These are phyloP conservation scores for Macrostomum cliftonense DNA, from an alignment of 2,888 invertebrate species.

Conservation along the genomic window DNA sequence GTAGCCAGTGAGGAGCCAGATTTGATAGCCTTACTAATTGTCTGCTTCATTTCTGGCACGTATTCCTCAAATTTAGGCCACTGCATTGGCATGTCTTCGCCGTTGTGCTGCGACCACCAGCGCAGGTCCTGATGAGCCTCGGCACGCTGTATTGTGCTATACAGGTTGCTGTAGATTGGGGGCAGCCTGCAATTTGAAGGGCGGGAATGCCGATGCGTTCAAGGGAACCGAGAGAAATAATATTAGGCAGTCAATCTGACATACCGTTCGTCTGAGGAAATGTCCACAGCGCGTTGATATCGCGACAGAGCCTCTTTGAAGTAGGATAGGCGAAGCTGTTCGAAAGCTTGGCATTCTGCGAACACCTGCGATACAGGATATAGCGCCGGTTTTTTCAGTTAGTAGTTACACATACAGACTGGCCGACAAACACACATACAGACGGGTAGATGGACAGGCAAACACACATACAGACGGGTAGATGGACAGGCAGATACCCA, in stretches of 20 bases:
- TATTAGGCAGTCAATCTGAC: too few relatives aligned
- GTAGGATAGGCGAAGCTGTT: slow-evolving; percentile 76
- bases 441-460: too few relatives aligned
- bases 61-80: slow-evolving; percentile 89
- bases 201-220: too few relatives aligned
- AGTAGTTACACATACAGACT: too few relatives aligned
- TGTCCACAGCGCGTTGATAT: slow-evolving; percentile 79
- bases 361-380: slow-evolving; percentile 28
- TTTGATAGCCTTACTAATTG: too few relatives aligned
- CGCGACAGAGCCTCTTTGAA: slow-evolving; percentile 84
- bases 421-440: too few relatives aligned
- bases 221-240: too few relatives aligned
- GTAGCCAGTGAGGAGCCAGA: too few relatives aligned
- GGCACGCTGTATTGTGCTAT: slow-evolving; percentile 77
- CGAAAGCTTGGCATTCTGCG: slow-evolving; percentile 80
- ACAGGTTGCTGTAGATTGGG: slow-evolving; percentile 87
- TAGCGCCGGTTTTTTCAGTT: too few relatives aligned
- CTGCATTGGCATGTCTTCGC: slow-evolving; percentile 94
- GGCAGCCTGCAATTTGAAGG: slow-evolving; percentile 65
- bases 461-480: too few relatives aligned
- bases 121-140: slow-evolving; percentile 58
- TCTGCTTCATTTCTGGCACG: too few relatives aligned
- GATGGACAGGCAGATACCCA: too few relatives aligned
- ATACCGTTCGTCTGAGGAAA: slow-evolving; percentile 53
- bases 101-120: slow-evolving; percentile 97